Evolutionary conservation across 2,888 invertebrate genomes (phyloP).

Genomic region (Dasypogon diadema): DNA sequence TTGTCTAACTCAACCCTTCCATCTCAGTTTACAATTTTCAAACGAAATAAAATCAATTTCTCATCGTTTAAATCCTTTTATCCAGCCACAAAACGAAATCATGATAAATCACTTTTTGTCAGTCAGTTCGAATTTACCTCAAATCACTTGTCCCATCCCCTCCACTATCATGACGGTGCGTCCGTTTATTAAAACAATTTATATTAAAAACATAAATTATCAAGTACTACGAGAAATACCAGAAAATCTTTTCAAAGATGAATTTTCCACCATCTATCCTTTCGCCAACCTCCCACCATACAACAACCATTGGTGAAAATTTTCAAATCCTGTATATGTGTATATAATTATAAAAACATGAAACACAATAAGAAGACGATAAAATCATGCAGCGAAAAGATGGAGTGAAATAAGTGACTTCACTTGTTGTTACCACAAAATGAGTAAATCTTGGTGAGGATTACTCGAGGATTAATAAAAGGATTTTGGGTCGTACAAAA

Average conservation of each 20-base stretch:
- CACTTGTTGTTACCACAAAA: conserved; percentile 49
- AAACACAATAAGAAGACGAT: background rate
- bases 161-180: background rate
- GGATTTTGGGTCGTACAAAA: conserved; percentile 48
- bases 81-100: conserved; percentile 19
- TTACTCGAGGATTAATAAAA: conserved; percentile 50
- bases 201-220: conserved; percentile 42
- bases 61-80: conserved; percentile 24
- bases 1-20: background rate
- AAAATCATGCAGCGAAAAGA: conserved; percentile 18
- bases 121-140: conserved; percentile 20
- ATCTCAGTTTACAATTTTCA: background rate
- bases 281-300: background rate
- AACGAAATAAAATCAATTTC: conserved; percentile 38
- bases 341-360: background rate
- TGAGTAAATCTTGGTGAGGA: conserved; percentile 49
- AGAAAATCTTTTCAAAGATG: background rate
- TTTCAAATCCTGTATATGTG: conserved; percentile 1
- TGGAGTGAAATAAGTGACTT: conserved; percentile 41
- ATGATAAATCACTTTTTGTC: conserved; percentile 40
- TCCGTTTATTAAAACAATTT: conserved; percentile 30
- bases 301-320: background rate
- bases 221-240: conserved; percentile 4
- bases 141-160: background rate
- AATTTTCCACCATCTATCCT: background rate